These are phyloP conservation scores for Drosophila dives DNA, from an alignment of 2,888 invertebrate species.

Conservation along the genomic window DNA sequence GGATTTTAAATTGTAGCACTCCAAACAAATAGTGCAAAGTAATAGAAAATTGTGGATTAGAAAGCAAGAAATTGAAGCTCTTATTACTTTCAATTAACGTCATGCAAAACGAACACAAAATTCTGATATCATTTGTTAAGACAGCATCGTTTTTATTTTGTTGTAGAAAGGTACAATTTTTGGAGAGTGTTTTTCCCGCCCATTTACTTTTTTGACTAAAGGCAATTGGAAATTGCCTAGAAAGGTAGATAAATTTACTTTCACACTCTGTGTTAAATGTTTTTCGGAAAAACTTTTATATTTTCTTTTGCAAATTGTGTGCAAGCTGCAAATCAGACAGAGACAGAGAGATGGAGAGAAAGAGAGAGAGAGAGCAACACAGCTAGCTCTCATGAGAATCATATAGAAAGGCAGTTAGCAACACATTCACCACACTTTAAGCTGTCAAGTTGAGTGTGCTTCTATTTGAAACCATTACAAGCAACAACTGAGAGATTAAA, in stretches of 20 bases:
- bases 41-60: conserved; percentile 5
- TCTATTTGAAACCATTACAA: conserved; percentile 47
- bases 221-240: conserved; percentile 30
- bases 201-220: conserved; percentile 20
- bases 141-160: background rate
- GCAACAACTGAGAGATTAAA: conserved; percentile 14
- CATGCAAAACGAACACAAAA: conserved; percentile 3
- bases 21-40: background rate
- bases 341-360: background rate
- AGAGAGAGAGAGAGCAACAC: background rate
- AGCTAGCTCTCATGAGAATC: conserved; percentile 44
- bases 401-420: conserved; percentile 36
- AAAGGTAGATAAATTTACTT: conserved; percentile 32
- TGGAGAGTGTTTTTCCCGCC: conserved; percentile 13
- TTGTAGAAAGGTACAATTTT: conserved; percentile 16
- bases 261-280: conserved; percentile 21
- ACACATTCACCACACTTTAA: conserved; percentile 32
- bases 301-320: conserved; percentile 27
- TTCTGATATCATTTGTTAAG: conserved; percentile 25
- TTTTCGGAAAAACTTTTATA: conserved; percentile 15
- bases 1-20: conserved; percentile 4
- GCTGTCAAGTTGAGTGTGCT: conserved; percentile 41
- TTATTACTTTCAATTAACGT: conserved; percentile 28
- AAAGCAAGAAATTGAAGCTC: conserved; percentile 14
- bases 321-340: conserved; percentile 38